Conservation (phyloP, 2,888 invertebrate genomes). For the Athripsodes cinereus region DNA sequence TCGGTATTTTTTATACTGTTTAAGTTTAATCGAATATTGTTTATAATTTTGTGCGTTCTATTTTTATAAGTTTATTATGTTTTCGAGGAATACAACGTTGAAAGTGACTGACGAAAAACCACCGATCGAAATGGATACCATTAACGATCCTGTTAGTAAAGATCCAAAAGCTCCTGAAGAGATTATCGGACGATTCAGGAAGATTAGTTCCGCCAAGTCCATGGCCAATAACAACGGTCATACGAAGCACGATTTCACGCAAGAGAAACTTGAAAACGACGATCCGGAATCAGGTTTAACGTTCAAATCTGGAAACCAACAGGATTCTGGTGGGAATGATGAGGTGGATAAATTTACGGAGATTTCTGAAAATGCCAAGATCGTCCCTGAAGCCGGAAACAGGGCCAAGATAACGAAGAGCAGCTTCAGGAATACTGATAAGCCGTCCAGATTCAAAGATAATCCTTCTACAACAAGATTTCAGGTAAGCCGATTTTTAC, state of each 20-base stretch:
- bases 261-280: conserved; percentile 33
- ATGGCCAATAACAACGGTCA: conserved; percentile 50
- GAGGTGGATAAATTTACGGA: conserved; percentile 35
- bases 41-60: too few relatives aligned
- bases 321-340: conserved; percentile 30
- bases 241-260: conserved; percentile 36
- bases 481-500: too few relatives aligned
- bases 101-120: conserved; percentile 15
- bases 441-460: conserved; percentile 56
- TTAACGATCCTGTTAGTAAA: conserved; percentile 6
- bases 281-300: conserved; percentile 42
- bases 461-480: conserved; percentile 56
- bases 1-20: background rate
- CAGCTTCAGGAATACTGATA: conserved; percentile 57
- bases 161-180: conserved; percentile 14
- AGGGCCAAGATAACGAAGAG: conserved; percentile 44
- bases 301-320: conserved; percentile 35
- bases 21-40: background rate
- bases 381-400: conserved; percentile 33
- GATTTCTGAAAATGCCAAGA: conserved; percentile 32
- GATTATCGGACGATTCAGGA: conserved; percentile 47
- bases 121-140: conserved; percentile 21
- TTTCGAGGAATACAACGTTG: conserved; percentile 8
- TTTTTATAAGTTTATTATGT: conserved; percentile 6
- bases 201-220: conserved; percentile 49